Percentiles rank a stretch among this genome's conserved stretches.
Evolutionary conservation across 2,888 invertebrate species (phyloP).

Genomic region (Alentia gelatinosa): DNA sequence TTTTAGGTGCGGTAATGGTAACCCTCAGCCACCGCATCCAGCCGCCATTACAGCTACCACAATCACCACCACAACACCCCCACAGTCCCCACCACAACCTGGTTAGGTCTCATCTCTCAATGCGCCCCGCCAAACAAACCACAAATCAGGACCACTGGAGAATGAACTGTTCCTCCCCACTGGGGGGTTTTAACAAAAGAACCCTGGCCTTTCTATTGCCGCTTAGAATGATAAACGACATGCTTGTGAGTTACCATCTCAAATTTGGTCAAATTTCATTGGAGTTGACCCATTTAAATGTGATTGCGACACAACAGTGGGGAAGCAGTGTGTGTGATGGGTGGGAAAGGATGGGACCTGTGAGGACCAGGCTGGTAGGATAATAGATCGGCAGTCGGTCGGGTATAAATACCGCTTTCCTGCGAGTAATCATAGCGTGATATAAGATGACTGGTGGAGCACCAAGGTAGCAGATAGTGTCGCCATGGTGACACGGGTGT

Average conservation of each 20-base stretch:
- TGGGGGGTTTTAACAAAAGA: neutral
- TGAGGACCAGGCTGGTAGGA: neutral
- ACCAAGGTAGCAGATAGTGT: slow-evolving; percentile 14
- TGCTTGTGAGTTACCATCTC: too few species aligned
- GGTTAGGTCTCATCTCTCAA: neutral
- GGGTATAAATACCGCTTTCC: neutral
- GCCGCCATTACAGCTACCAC: too few species aligned
- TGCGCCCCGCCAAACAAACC: slow-evolving; percentile 19
- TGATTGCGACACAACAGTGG: neutral
- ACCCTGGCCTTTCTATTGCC: neutral
- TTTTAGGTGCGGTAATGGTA: neutral
- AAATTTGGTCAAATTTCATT: neutral
- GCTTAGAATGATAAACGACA: too few species aligned
- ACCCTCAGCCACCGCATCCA: neutral
- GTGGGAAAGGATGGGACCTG: neutral
- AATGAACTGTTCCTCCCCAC: neutral
- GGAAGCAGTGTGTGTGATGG: neutral
- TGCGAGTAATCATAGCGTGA: neutral
- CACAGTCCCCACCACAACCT: neutral
- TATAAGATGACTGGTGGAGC: neutral
- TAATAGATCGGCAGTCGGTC: neutral
- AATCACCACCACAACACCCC: too few species aligned
- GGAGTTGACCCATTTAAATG: neutral
- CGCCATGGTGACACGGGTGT: neutral
- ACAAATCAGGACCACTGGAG: neutral